Evolutionary conservation across 2,888 invertebrate species (phyloP).

Genomic region (Arge pagana): DNA sequence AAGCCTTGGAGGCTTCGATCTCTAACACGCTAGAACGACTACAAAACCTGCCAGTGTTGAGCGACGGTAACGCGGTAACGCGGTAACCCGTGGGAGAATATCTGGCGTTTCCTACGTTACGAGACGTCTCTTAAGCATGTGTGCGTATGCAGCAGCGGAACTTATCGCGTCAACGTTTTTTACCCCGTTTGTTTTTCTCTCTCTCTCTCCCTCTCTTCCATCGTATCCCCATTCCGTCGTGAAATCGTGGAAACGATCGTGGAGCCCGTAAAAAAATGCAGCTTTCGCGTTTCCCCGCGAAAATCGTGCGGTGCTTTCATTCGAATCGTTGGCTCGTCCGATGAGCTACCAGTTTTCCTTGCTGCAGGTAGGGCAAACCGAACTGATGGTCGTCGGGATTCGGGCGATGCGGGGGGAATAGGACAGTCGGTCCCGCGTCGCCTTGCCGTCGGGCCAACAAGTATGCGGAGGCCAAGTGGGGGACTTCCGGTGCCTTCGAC

Average conservation of each 20-base stretch:
- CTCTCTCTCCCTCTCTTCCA: constrained; percentile 25
- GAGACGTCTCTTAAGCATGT: constrained; percentile 19
- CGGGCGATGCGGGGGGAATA: constrained; percentile 13
- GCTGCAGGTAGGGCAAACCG: not conserved
- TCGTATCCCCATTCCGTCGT: constrained; percentile 22
- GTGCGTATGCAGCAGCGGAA: constrained; percentile 3
- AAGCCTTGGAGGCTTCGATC: constrained; percentile 35
- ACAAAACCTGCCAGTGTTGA: constrained; percentile 23
- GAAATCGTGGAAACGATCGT: too few species aligned
- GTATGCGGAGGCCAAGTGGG: constrained; percentile 24
- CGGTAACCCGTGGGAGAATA: constrained; percentile 42
- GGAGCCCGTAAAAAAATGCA: too few species aligned
- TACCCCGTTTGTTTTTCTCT: too few species aligned
- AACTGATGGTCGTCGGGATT: too few species aligned
- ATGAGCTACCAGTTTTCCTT: not conserved
- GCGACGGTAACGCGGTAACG: constrained; percentile 22
- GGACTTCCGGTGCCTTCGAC: constrained; percentile 35
- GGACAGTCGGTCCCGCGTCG: constrained; percentile 12
- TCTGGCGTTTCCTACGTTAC: not conserved
- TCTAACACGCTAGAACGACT: constrained; percentile 43
- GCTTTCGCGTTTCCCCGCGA: too few species aligned
- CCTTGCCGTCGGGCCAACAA: constrained; percentile 12
- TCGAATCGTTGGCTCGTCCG: too few species aligned
- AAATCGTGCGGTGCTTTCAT: constrained; percentile 12
- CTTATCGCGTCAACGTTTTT: too few species aligned